Base-by-base conservation (phyloP, 92 coral and sea anemone species). In the Phymanthus crucifer region DNA sequence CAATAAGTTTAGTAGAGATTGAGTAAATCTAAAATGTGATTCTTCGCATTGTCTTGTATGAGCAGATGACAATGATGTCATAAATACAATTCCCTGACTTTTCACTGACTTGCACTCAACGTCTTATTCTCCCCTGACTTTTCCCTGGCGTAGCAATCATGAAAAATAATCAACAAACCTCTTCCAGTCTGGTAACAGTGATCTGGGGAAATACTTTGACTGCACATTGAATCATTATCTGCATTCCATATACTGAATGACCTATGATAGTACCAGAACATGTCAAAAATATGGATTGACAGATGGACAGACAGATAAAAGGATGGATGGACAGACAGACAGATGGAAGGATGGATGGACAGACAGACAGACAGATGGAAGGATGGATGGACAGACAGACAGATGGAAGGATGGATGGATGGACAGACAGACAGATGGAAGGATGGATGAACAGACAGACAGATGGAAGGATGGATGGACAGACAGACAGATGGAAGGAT, bases 171-270 rank as follows among this genome's bases (percentile, higher is more conserved):
- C 29, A 12, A 56, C 82, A 37, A 50, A 87, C 97, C 95, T 87
- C 89, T 52, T 85, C 87, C 36, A 90, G 66, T 16, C 86, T 87
- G 79, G 75, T 71, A 72, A 88, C 83, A 32, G 89, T 71, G 26
- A 87, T 77, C 77, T 84, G 79, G 70, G 99, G 96, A 32, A 69
- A 81, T 24, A 80, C 84, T 71, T 78, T 85, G 40, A 92, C 87
- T 48, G 91, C 71, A 50, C 86, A 85, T 32, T 96, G 99, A 29
- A 96, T 72, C 95, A 96, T 91, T 5, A 91, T 75, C 70, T 94
- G 98, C 71, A 93, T 87, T 7, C 98, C 98, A 81, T 93, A 93
- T 6, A 90, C 91, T 73, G 98, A 90, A 48, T 82, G 92, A 64
- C 99, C 99, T 96, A 38, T 77, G 21, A 37, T 36, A 54, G n/a